Conservation (phyloP, 2,113 vertebrate genomes). For the Triplophysa rosa region DNA sequence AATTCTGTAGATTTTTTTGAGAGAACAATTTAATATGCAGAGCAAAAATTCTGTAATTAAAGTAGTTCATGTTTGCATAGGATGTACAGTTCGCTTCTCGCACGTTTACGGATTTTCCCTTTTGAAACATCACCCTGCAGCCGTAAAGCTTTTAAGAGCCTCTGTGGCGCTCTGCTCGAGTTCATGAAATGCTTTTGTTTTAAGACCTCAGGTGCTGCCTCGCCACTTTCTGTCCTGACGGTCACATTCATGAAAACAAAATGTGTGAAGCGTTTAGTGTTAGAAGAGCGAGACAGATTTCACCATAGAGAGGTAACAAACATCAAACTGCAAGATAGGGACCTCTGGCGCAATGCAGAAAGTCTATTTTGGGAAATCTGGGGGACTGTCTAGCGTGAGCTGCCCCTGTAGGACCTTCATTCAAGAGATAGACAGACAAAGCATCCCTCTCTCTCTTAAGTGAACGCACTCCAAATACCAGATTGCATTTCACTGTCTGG, state of each 20-base stretch:
- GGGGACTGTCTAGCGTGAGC: constrained; percentile 27
- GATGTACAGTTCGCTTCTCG: background rate
- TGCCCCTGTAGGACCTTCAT: constrained; percentile 30
- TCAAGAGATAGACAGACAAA: constrained; percentile 25
- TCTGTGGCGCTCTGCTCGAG: background rate
- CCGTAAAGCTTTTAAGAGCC: constrained; percentile 20
- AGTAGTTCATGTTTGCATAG: no score
- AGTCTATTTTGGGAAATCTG: constrained; percentile 47
- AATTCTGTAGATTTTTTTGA: no score
- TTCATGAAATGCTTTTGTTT: constrained; percentile 39
- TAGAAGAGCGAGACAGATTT: background rate
- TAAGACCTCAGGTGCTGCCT: constrained; percentile 7
- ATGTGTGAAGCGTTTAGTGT: constrained; percentile 10
- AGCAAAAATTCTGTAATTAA: no score
- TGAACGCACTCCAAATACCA: constrained; percentile 22
- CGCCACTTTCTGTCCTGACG: background rate
- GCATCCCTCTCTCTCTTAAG: constrained; percentile 2
- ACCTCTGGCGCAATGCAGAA: constrained; percentile 40
- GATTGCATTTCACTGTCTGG: constrained; percentile 25
- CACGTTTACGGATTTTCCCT: background rate
- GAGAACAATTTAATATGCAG: no score
- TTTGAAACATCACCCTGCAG: constrained; percentile 17
- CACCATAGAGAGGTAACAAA: constrained; percentile 24
- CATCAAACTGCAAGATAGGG: constrained; percentile 32
- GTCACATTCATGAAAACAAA: constrained; percentile 18